Base-by-base conservation (phyloP, 2,797 vertebrate species). In the Loriculus beryllinus region DNA sequence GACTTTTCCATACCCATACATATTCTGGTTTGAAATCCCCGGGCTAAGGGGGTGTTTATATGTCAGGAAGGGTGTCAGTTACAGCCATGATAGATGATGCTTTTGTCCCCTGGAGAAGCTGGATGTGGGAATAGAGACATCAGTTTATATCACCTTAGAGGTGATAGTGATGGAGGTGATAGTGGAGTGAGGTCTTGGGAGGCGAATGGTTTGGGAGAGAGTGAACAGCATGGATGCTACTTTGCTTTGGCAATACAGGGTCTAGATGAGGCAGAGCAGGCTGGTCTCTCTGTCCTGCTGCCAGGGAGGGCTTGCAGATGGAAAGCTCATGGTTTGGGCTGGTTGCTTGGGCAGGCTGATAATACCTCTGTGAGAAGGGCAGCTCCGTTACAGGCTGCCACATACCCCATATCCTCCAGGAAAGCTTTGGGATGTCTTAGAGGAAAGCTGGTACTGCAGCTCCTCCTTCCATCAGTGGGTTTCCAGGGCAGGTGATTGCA, bases 321-420 rank as follows among this genome's bases (percentile, higher is more conserved):
- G 68, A 89, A 71, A 81, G 74, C 72, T 80, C 1, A 0, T 45
- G 60, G 14, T 64, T 74, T 2, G 10, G 60, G 40, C 47, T 74
- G 76, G 51, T 68, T 47, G 81, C 81, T 82, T 21, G 10, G 0
- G 5, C 0, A 1, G 80, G 78, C 76, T 91, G 65, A 69, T 71
- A 93, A 91, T 88, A 92, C 77, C 79, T 56, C 77, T 40, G 72
- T 85, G 94, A 92, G 85, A 92, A 90, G 89, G 92, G 77, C 80
- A 91, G 91, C 82, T 95, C 91, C 3, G 0, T 93, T 88, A 60
- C 76, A 68, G 60, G 4, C 91, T 81, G 72, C 48, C 57, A 67
- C 70, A 7, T 40, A 31, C 19, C 86, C 25, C 21, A 37, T 48
- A 93, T 20, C 79, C 92, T 91, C 74, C 54, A 15, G 63, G 35